phyloP scores from a whole-genome alignment of 35 echinoderm and acorn worm genomes.

The Hemicentrotus pulcherrimus region DNA sequence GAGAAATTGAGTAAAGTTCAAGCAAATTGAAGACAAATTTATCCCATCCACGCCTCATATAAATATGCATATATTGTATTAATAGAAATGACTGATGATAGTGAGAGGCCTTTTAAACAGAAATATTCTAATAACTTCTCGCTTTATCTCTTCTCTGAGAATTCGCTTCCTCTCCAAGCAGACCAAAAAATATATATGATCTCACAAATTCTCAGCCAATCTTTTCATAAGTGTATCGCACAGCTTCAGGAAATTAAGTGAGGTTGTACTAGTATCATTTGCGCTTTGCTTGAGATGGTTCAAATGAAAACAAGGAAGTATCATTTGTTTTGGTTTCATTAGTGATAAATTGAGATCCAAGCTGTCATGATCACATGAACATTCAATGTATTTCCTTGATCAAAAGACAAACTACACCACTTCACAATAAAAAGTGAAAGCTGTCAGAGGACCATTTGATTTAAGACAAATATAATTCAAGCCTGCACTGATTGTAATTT shows the following conservation, averaged over 20 bases:
- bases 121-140: background rate
- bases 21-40: background rate
- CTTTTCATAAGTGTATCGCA: too few relatives aligned
- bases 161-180: background rate
- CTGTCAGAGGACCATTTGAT: too few relatives aligned
- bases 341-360: background rate
- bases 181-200: background rate
- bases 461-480: background rate
- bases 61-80: background rate
- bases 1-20: background rate
- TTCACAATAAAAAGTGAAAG: too few relatives aligned
- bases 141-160: background rate
- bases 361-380: background rate
- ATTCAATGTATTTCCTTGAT: background rate
- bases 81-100: background rate
- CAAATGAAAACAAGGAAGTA: background rate
- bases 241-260: background rate
- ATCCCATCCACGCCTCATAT: background rate
- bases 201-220: background rate
- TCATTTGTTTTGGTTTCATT: background rate
- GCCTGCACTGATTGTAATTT: background rate
- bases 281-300: background rate
- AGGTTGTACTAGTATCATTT: too few relatives aligned
- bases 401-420: too few relatives aligned
- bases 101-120: background rate